Evolutionary conservation across 2,888 invertebrate genomes (phyloP).

Genomic region (Dryobota labecula): DNA sequence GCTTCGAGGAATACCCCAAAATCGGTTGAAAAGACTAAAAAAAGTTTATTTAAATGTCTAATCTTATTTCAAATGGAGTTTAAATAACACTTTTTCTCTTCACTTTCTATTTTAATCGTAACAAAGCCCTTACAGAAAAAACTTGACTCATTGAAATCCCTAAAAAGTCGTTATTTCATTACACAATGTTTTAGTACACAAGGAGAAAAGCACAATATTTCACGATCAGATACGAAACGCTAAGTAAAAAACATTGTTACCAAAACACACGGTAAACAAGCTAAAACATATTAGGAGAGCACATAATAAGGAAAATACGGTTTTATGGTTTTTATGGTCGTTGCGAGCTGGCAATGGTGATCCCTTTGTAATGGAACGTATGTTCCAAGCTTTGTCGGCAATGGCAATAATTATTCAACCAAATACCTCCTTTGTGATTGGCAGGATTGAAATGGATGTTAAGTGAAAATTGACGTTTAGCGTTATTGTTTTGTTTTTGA

Average conservation of each 20-base stretch:
- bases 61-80: no score
- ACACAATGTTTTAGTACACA: conserved; percentile 26
- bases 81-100: not conserved
- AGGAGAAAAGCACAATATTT: conserved; percentile 51
- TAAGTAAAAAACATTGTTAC: conserved; percentile 77
- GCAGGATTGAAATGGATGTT: conserved; percentile 31
- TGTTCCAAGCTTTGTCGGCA: conserved; percentile 60
- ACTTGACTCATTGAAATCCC: conserved; percentile 4
- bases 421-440: conserved; percentile 44
- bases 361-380: conserved; percentile 82
- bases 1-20: no score
- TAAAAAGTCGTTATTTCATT: conserved; percentile 35
- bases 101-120: not conserved
- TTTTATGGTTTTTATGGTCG: conserved; percentile 78
- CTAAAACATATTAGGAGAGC: conserved; percentile 77
- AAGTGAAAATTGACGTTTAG: conserved; percentile 41
- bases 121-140: not conserved
- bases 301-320: conserved; percentile 80
- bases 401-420: conserved; percentile 54
- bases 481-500: conserved; percentile 44
- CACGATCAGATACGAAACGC: conserved; percentile 60
- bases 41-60: no score
- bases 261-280: conserved; percentile 74
- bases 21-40: no score
- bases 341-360: conserved; percentile 75